Conservation (phyloP, 2,888 invertebrate genomes). For the Drosophila ochracea region DNA sequence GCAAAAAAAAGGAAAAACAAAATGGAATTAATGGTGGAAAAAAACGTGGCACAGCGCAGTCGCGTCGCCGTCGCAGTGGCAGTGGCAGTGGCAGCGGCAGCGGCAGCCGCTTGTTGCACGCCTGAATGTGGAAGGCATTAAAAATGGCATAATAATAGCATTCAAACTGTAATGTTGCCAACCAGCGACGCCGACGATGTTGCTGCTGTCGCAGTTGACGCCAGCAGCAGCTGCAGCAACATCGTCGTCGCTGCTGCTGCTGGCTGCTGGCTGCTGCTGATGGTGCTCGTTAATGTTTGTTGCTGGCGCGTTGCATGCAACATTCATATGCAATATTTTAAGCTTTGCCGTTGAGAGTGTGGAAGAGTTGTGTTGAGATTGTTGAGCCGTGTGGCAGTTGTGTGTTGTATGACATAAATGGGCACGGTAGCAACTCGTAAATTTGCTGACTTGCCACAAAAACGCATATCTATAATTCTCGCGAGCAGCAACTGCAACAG, state of each 20-base stretch:
- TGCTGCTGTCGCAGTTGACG: constrained; percentile 24
- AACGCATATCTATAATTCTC: constrained; percentile 46
- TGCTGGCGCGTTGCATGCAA: constrained; percentile 69
- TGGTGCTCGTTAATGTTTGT: constrained; percentile 56
- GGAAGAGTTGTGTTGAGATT: constrained; percentile 4
- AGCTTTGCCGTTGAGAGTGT: constrained; percentile 45
- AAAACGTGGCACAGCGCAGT: constrained; percentile 45
- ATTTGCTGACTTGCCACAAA: constrained; percentile 46
- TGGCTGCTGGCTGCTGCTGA: constrained; percentile 10
- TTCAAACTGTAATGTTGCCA: constrained; percentile 75
- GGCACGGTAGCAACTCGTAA: constrained; percentile 75
- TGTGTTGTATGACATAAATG: constrained; percentile 58
- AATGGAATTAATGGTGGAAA: not conserved
- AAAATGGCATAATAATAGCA: constrained; percentile 80
- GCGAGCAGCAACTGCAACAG: constrained; percentile 20
- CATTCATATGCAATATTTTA: constrained; percentile 75
- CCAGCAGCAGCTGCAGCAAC: constrained; percentile 25
- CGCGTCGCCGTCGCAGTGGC: not conserved
- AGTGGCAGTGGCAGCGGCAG: constrained; percentile 1
- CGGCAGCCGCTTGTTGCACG: constrained; percentile 59
- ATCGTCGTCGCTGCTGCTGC: too few species aligned
- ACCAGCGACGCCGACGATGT: constrained; percentile 19
- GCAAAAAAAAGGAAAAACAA: not conserved
- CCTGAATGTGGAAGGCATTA: constrained; percentile 54
- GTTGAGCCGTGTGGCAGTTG: constrained; percentile 37